Base-by-base conservation (phyloP, 2,113 vertebrate species). In the Lamprotornis superbus region DNA sequence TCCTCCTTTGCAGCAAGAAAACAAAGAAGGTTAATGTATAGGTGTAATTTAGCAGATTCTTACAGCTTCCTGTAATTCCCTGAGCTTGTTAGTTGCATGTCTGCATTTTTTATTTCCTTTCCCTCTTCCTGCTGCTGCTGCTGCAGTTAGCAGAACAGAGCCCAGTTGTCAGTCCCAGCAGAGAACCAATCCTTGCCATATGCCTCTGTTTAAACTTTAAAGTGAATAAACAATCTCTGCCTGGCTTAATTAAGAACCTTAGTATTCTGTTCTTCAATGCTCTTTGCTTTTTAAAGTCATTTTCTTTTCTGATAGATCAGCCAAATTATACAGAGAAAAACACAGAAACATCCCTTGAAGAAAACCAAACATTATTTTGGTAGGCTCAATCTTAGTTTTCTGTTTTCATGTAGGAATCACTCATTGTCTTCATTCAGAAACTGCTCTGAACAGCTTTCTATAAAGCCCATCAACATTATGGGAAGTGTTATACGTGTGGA, bases 11-110 rank as follows among this genome's bases (percentile, higher is more conserved):
- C 74, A 91, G 57, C 40, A 93, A 87, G 25, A 39, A 92, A 95
- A 94, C 86, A 97, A 95, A 87, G 52, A 86, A 87, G 47, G 60
- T 82, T 95, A 91, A 87, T 12, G 12, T 83, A 92, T 69, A 96
- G 91, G 70, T 94, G 84, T 91, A 89, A 94, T 91, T 84, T 96
- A 92, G 68, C 82, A 94, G 65, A 83, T 11, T 31, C 83, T 84
- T 84, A 91, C 42, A 68, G 19, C 40, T 93, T 47, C 53, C 76
- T 7, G 73, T 80, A 89, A 88, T 88, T 95, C 87, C 77, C 83
- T 60, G 46, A 67, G 67, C 47, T 96, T 96, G 64, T 91, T 94
- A 89, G 87, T 49, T 67, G 60, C 78, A 33, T 15, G 33, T 88
- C 79, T 88, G 77, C 39, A 87, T 91, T 92, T 96, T 79, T 81